A percentile compares a stretch with the other conserved stretches of the same genome.
Evolutionary conservation across 2,797 vertebrate genomes (phyloP).

Genomic region (Brachyrhaphis roseni): DNA sequence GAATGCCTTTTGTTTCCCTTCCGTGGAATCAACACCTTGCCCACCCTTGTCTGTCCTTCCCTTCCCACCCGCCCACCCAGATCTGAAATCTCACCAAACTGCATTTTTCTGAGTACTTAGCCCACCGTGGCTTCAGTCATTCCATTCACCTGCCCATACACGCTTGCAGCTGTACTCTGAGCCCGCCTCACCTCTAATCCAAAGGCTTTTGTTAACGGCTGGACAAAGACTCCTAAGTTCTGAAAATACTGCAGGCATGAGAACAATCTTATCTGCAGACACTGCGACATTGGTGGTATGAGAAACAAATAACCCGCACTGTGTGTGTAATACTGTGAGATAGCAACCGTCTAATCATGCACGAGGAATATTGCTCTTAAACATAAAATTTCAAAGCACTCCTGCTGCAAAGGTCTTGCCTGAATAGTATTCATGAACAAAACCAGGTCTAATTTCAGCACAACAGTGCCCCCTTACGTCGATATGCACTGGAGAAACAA

Average conservation of each 20-base stretch:
- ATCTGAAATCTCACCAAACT: slow-evolving; percentile 83
- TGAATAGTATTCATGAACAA: slow-evolving; percentile 1
- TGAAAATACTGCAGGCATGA: slow-evolving; percentile 67
- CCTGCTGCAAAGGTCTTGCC: neutral
- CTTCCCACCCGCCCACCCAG: slow-evolving; percentile 27
- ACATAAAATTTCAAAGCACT: neutral
- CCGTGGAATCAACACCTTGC: slow-evolving; percentile 62
- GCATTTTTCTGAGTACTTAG: slow-evolving; percentile 80
- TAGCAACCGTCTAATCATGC: neutral
- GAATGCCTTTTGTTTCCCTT: slow-evolving; percentile 61
- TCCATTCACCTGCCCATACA: slow-evolving; percentile 80
- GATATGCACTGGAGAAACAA: slow-evolving; percentile 11
- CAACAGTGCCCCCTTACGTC: slow-evolving; percentile 54
- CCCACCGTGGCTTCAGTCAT: slow-evolving; percentile 81
- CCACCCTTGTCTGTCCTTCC: slow-evolving; percentile 10
- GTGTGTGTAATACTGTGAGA: neutral
- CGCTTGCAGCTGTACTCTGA: slow-evolving; percentile 71
- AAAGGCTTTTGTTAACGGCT: slow-evolving; percentile 70
- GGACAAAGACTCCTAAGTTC: slow-evolving; percentile 76
- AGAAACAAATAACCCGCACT: neutral
- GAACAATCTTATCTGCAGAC: slow-evolving; percentile 60
- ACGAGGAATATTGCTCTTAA: neutral
- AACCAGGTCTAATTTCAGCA: slow-evolving; percentile 28
- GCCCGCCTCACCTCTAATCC: slow-evolving; percentile 71
- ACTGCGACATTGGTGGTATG: neutral